Evolutionary conservation across 2,113 vertebrate species (phyloP).

Genomic region (Oreocharis arfaki): DNA sequence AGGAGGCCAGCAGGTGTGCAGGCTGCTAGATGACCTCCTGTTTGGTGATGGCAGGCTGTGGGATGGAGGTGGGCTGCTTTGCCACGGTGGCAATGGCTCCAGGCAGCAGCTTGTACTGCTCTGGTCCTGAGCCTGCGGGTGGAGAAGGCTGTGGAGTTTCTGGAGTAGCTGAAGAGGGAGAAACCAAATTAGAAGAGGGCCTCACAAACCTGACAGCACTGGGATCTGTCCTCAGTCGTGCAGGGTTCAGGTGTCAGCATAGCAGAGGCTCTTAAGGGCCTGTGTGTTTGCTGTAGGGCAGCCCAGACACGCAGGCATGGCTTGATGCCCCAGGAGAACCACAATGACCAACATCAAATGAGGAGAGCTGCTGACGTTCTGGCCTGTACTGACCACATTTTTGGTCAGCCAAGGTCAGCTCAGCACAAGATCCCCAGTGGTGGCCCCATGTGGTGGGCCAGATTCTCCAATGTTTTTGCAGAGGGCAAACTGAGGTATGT

Average conservation of each 20-base stretch:
- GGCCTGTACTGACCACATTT: background rate
- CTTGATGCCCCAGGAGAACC: background rate
- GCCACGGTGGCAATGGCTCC: constrained; percentile 89
- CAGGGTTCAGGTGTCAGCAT: background rate
- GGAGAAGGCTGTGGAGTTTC: constrained; percentile 97
- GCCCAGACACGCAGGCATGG: background rate
- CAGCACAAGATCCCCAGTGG: background rate
- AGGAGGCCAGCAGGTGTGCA: background rate
- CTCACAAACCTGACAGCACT: background rate
- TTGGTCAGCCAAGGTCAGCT: background rate
- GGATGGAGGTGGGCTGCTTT: constrained; percentile 89
- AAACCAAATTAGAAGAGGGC: constrained; percentile 1
- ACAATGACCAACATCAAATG: background rate
- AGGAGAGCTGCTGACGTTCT: background rate
- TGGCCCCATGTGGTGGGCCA: background rate
- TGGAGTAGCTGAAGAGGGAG: constrained; percentile 85
- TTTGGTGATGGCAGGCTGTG: constrained; percentile 91
- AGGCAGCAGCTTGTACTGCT: constrained; percentile 93
- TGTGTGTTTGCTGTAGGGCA: background rate
- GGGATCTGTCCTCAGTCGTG: background rate
- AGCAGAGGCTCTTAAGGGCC: background rate
- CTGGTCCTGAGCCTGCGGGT: constrained; percentile 86
- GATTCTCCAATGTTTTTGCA: background rate
- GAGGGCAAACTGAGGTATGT: background rate
- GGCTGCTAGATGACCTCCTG: constrained; percentile 91